Base-by-base conservation (phyloP, 2,113 vertebrate genomes). In the Tachycineta bicolor region DNA sequence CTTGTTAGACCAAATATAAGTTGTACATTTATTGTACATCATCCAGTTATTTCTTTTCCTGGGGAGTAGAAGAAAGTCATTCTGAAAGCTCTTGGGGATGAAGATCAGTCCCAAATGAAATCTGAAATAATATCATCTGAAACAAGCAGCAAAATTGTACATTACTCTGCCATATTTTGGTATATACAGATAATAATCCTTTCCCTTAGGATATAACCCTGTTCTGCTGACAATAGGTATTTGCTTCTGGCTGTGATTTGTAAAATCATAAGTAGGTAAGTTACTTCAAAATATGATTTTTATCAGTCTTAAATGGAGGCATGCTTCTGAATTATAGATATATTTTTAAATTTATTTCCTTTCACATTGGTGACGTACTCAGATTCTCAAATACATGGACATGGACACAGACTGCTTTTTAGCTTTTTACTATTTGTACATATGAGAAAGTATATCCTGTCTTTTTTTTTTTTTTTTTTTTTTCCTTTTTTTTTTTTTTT, bases 221-320 rank as follows among this genome's bases (percentile, higher is more conserved):
- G 2, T 67, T 91, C 75, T 90, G 34, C 31, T 81, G 64, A 83
- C 68, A 86, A 71, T 33, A 68, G 22, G 11, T 70, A 67, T 95
- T 94, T 93, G 56, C 93, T 96, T 80, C 64, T 94, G 52, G 79
- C 44, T 90, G 56, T 78, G 75, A 68, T 52, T 96, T 93, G 75
- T 59, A 70, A 70, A 95, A 86, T 56, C 12, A 33, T 56, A 46
- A 33, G 44, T 59, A 39, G 56, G n/a, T 67, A 86, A 78, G 2
- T 50, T 90, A 86, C 85, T 96, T 94, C 86, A 95, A 93, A 95
- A 64, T 31, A 71, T 11, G 23, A 64, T 93, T 94, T 87, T 92
- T 83, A 94, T 95, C 83, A 68, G 11, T 68, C 89, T 86, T 31
- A 83, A 96, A 64, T 75, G 46, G 37, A 81, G 18, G 10, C 3